A percentile compares a stretch with the other conserved stretches of the same genome.
These are phyloP conservation scores for Bradysia coprophila DNA, from an alignment of 1,140 invertebrate genomes.

Conservation along the genomic window DNA sequence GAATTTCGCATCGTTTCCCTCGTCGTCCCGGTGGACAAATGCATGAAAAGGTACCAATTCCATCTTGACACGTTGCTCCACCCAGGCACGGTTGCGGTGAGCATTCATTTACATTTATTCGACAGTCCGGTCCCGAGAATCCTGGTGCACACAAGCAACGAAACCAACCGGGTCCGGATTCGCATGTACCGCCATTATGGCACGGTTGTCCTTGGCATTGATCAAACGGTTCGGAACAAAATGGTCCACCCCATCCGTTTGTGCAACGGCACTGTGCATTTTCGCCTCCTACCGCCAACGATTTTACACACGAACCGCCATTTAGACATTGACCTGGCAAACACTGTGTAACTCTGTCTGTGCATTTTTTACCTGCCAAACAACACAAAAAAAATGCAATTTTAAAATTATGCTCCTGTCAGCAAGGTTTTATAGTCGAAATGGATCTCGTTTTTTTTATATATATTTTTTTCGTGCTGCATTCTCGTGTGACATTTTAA, in stretches of 20 bases:
- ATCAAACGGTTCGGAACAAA: constrained; percentile 20
- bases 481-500: no score
- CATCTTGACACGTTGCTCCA: constrained; percentile 64
- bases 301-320: constrained; percentile 47
- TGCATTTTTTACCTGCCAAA: constrained; percentile 19
- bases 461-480: no score
- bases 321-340: constrained; percentile 38
- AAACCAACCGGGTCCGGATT: constrained; percentile 64
- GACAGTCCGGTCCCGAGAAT: constrained; percentile 60
- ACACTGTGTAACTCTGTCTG: constrained; percentile 18
- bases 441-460: no score
- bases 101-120: constrained; percentile 60
- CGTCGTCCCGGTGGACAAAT: constrained; percentile 59
- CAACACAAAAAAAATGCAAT: no score
- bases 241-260: constrained; percentile 18
- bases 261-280: constrained; percentile 18
- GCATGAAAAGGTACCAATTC: constrained; percentile 58
- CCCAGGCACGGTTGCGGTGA: constrained; percentile 64
- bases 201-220: constrained; percentile 33
- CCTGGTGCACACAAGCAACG: constrained; percentile 60
- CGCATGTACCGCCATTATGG: constrained; percentile 56
- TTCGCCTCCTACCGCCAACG: constrained; percentile 13
- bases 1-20: constrained; percentile 44
- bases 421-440: no score
- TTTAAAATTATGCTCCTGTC: no score